A percentile compares a stretch with the other conserved stretches of the same genome.
Conservation (phyloP, 2,797 vertebrate genomes). For the Sebastes melanostomus region DNA sequence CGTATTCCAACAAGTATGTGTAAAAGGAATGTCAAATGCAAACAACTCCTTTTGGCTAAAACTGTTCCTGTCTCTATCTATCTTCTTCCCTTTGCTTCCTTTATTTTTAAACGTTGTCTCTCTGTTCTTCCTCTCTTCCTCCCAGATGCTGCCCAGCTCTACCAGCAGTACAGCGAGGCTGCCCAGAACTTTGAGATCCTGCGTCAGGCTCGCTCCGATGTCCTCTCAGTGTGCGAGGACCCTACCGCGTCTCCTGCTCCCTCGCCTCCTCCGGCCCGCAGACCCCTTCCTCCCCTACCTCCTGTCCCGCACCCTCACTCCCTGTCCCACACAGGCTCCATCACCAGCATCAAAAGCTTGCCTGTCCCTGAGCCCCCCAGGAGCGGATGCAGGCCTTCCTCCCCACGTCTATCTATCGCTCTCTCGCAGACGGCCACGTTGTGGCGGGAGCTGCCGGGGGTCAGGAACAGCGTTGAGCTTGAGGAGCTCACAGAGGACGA, state of each 20-base stretch:
- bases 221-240: conserved; percentile 68
- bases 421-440: conserved; percentile 84
- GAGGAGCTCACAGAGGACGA: conserved; percentile 86
- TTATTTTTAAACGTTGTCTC: not conserved
- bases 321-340: conserved; percentile 37
- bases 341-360: conserved; percentile 55
- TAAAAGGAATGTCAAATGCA: conserved; percentile 63
- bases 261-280: conserved; percentile 67
- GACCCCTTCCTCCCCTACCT: conserved; percentile 79
- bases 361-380: conserved; percentile 55
- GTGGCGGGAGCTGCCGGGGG: conserved; percentile 92
- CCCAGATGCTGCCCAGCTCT: conserved; percentile 82
- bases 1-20: conserved; percentile 63
- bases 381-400: conserved; percentile 59
- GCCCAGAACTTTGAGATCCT: conserved; percentile 93
- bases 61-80: conserved; percentile 10
- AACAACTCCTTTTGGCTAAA: conserved; percentile 41
- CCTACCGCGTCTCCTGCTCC: conserved; percentile 47
- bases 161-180: conserved; percentile 90
- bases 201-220: conserved; percentile 88
- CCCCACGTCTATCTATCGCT: conserved; percentile 87
- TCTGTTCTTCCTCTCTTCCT: not conserved
- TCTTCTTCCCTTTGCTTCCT: conserved; percentile 30
- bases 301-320: conserved; percentile 54
- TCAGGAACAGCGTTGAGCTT: conserved; percentile 84